Evolutionary conservation across 2,888 invertebrate genomes (phyloP).

Genomic region (Branchipolynoe longqiensis): DNA sequence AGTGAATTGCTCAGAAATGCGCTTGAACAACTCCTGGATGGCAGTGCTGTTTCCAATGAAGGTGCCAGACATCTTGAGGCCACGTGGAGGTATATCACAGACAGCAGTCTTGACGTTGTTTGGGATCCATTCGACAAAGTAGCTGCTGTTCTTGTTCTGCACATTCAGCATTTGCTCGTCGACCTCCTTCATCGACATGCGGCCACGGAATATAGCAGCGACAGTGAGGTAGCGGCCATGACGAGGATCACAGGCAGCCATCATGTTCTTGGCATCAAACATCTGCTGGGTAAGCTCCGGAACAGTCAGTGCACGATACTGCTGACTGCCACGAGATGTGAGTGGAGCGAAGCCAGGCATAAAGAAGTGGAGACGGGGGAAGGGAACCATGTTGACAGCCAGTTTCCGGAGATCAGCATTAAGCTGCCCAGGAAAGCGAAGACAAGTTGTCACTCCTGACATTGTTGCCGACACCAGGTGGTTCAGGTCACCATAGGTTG

Average conservation of each 20-base stretch:
- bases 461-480: constrained; percentile 57
- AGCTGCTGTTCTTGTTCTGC: constrained; percentile 59
- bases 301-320: constrained; percentile 54
- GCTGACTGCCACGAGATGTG: constrained; percentile 56
- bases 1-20: constrained; percentile 56
- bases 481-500: constrained; percentile 58
- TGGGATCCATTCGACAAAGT: constrained; percentile 59
- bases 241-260: constrained; percentile 59
- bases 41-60: constrained; percentile 57
- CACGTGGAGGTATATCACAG: constrained; percentile 55
- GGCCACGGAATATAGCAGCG: constrained; percentile 79
- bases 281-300: constrained; percentile 59
- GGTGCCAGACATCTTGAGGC: constrained; percentile 56
- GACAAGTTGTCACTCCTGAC: constrained; percentile 57
- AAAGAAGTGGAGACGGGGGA: constrained; percentile 93
- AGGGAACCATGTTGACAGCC: constrained; percentile 82
- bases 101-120: constrained; percentile 58
- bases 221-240: constrained; percentile 65
- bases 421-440: constrained; percentile 55
- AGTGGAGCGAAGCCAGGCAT: constrained; percentile 87
- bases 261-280: constrained; percentile 60
- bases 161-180: constrained; percentile 59
- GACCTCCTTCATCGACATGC: constrained; percentile 81
- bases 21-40: constrained; percentile 55
- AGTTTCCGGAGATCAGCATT: constrained; percentile 53